These are phyloP conservation scores for Tetragonisca angustula DNA, from an alignment of 2,888 invertebrate genomes.

Conservation along the genomic window DNA sequence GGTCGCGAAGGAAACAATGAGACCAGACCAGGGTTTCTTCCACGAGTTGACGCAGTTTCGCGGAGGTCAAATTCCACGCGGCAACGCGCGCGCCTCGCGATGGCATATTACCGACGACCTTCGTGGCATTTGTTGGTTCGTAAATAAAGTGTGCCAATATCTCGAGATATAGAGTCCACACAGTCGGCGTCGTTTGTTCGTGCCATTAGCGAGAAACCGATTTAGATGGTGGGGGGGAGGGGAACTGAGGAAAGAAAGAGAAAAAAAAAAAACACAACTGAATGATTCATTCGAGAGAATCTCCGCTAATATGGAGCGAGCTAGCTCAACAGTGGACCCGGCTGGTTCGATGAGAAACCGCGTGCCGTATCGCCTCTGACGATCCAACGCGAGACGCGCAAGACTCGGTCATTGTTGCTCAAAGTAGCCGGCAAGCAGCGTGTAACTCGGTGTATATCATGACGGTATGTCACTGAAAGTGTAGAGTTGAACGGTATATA, in stretches of 20 bases:
- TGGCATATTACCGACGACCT: conserved; percentile 64
- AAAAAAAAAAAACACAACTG: background rate
- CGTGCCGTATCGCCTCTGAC: background rate
- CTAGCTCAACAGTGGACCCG: conserved; percentile 6
- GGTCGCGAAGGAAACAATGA: conserved; percentile 63
- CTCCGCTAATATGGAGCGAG: conserved; percentile 30
- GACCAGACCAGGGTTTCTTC: conserved; percentile 52
- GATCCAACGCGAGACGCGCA: conserved; percentile 5
- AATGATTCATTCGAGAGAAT: conserved; percentile 44
- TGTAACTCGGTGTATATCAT: background rate
- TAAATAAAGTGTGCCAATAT: conserved; percentile 68
- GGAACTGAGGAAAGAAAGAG: background rate
- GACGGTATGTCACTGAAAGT: background rate
- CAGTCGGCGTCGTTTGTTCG: conserved; percentile 34
- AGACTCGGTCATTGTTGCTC: background rate
- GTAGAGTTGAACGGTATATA: background rate
- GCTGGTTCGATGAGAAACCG: background rate
- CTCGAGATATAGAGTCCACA: conserved; percentile 50
- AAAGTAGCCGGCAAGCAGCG: background rate
- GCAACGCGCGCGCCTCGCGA: conserved; percentile 43
- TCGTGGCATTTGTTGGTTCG: conserved; percentile 69
- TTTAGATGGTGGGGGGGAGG: background rate
- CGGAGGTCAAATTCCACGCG: conserved; percentile 75
- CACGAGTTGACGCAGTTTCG: conserved; percentile 70
- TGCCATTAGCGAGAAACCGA: conserved; percentile 22